Evolutionary conservation across 2,113 vertebrate species (phyloP), one percentile per base, ranked within the genome.

Genomic region (Cynopterus brachyotis): DNA sequence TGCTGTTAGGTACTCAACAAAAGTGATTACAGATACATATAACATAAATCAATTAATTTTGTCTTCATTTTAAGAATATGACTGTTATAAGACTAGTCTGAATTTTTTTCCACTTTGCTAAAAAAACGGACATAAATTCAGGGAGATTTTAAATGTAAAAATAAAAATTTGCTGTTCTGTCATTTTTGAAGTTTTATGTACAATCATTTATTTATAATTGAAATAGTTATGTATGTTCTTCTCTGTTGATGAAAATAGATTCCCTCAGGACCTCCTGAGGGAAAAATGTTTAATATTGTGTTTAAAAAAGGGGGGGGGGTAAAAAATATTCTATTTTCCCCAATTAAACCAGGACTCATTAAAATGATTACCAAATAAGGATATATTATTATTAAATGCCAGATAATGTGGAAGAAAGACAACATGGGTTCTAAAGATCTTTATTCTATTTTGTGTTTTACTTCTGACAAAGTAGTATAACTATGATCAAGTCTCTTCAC

Each of bases 261-360:
- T 80, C 45, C 24, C 11, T 67, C 55, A 93, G 67, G n/a, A 72
- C 47, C 22, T 75, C 32, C 53, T 45, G 83, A 15, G 32, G 28
- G 91, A 93, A 91, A 87, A 66, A 72, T 94, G 37, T 32, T 89
- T 89, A 94, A 37, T 69, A 95, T 72, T 86, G 19, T 86, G 26
- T 37, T 17, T 96, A 22, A 72, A 67, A 93, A 90, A 62, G 67
- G 42, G 30, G 9, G 19, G 0, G 32, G 32, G 10, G 13, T 30
- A 24, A 62, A 70, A 42, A 57, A 84, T 37, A 79, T 95, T 95
- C 20, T 81, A 10, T 96, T 86, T 24, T 92, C 28, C 15, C 13
- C 10, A 55, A 1, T 85, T 91, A 96, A 91, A 78, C 57, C 32
- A 53, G 55, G 28, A 81, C 16, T 83, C 37, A 88, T 76, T 87